Evolutionary conservation across 2,113 vertebrate genomes (phyloP).

Genomic region (Brienomyrus brachyistius): DNA sequence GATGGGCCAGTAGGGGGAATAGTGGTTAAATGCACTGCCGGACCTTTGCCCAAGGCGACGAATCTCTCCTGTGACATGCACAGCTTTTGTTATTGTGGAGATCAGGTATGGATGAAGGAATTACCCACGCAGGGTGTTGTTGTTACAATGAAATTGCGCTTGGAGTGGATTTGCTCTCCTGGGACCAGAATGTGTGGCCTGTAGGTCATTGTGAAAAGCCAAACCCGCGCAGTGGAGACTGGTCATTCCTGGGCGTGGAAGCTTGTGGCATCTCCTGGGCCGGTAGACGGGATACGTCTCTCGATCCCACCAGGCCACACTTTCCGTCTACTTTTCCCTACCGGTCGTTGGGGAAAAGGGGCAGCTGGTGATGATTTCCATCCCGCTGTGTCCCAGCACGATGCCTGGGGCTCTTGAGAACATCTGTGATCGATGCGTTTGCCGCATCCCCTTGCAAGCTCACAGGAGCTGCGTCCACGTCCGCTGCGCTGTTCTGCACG

Average conservation of each 20-base stretch:
- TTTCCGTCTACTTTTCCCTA: neutral
- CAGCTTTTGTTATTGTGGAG: neutral
- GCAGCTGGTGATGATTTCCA: neutral
- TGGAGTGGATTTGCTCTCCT: neutral
- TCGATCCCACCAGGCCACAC: neutral
- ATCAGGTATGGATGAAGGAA: neutral
- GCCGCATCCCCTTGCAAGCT: neutral
- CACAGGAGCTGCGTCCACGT: neutral
- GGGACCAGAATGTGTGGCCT: neutral
- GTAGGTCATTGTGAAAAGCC: neutral
- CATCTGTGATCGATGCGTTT: neutral
- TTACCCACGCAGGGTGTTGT: neutral
- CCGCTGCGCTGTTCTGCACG: neutral
- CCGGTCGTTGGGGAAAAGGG: neutral
- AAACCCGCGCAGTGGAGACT: neutral
- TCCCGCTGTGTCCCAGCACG: neutral
- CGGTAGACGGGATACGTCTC: neutral
- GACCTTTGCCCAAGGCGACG: neutral
- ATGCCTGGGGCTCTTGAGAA: neutral
- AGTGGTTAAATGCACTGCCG: neutral
- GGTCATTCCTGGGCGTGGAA: neutral
- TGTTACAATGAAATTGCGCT: neutral
- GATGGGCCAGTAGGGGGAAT: neutral
- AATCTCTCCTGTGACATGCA: neutral
- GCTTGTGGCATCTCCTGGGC: neutral